Conservation (phyloP, 2,888 invertebrate genomes). For the Piscicola geometra region DNA sequence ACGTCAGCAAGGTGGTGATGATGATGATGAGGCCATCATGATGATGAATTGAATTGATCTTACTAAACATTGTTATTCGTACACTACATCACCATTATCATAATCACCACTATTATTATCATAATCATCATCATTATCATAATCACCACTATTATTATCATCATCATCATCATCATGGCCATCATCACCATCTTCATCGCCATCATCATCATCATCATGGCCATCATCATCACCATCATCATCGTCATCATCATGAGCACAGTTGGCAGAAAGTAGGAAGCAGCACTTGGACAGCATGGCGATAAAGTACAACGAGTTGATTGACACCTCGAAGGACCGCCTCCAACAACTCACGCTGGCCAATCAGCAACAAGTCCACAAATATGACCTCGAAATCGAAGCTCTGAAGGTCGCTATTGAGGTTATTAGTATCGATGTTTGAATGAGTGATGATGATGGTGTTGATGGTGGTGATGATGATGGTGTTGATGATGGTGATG, state of each 20-base stretch:
- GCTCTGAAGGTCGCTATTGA: slow-evolving; percentile 34
- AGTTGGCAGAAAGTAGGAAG: slow-evolving; percentile 58
- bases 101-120: slow-evolving; percentile 1
- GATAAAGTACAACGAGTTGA: slow-evolving; percentile 55
- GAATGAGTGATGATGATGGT: not conserved
- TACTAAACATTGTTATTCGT: too few species aligned
- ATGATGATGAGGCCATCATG: slow-evolving; percentile 6
- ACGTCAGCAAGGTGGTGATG: slow-evolving; percentile 46
- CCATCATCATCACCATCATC: not conserved
- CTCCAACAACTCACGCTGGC: slow-evolving; percentile 45
- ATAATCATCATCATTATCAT: slow-evolving; percentile 9
- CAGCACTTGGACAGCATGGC: slow-evolving; percentile 57
- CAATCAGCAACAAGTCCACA: slow-evolving; percentile 47
- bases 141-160: not conserved
- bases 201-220: not conserved
- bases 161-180: not conserved
- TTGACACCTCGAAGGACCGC: slow-evolving; percentile 52
- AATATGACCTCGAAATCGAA: slow-evolving; percentile 47
- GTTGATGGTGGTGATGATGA: too few species aligned
- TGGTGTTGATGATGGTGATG: not conserved
- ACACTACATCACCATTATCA: slow-evolving; percentile 9
- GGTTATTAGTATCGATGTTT: not conserved
- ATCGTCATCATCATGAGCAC: slow-evolving; percentile 28
- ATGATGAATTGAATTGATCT: slow-evolving; percentile 4
- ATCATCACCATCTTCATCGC: not conserved